Evolutionary conservation across 2,888 invertebrate species (phyloP).

Genomic region (Yponomeuta sedellus): DNA sequence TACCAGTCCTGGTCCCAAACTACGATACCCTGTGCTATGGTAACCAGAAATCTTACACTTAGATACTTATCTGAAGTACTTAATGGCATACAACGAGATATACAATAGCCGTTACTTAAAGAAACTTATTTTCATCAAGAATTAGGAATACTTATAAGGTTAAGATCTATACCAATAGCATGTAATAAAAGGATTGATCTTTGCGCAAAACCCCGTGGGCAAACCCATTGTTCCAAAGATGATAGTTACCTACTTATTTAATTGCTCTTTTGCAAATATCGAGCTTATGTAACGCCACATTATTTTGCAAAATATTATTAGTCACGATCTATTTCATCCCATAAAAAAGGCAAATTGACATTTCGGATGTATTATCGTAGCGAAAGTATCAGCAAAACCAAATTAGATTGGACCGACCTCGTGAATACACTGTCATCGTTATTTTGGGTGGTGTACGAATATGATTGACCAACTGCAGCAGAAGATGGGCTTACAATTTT

Average conservation of each 20-base stretch:
- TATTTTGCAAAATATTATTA: not conserved
- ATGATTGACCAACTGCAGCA: not conserved
- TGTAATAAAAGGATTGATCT: not conserved
- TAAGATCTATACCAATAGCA: not conserved
- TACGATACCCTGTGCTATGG: too few relatives aligned
- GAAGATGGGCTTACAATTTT: not conserved
- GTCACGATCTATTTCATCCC: not conserved
- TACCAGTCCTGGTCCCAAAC: too few relatives aligned
- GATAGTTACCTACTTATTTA: not conserved
- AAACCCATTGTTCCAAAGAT: not conserved
- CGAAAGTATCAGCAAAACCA: not conserved
- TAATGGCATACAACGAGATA: too few relatives aligned
- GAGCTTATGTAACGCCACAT: not conserved
- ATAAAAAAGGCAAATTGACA: not conserved
- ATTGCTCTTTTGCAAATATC: conserved; percentile 1
- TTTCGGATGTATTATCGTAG: not conserved
- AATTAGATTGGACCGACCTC: not conserved
- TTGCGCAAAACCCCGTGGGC: not conserved
- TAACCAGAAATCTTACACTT: too few relatives aligned
- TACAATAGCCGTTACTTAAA: too few relatives aligned
- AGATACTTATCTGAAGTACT: too few relatives aligned
- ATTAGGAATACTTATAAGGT: not conserved
- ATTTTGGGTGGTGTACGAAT: not conserved
- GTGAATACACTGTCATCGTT: not conserved
- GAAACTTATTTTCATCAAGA: too few relatives aligned